Percentiles rank a stretch among this genome's conserved stretches.
Evolutionary conservation across 2,888 invertebrate genomes (phyloP).

Genomic region (Thera britannica): DNA sequence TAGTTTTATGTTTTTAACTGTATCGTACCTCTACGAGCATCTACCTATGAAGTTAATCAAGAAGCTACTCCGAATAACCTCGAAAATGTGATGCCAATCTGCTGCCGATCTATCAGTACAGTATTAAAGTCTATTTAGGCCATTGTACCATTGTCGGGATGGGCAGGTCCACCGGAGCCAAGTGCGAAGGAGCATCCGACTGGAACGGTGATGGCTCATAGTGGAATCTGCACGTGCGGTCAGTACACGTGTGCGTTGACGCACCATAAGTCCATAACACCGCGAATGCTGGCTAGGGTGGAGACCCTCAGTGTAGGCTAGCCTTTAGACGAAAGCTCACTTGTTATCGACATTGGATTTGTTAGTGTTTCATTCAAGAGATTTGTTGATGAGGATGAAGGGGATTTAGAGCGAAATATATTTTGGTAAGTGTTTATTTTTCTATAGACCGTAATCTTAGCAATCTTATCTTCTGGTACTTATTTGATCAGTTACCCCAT

Average conservation of each 20-base stretch:
- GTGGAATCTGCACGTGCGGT: conserved; percentile 72
- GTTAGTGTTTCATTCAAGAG: conserved; percentile 1
- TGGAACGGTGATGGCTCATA: conserved; percentile 75
- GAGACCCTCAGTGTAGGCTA: conserved; percentile 46
- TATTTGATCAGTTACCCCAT: no score
- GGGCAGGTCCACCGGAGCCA: conserved; percentile 73
- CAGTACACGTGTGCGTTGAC: conserved; percentile 69
- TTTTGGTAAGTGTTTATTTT: conserved; percentile 26
- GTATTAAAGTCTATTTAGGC: conserved; percentile 61
- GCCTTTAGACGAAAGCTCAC: conserved; percentile 45
- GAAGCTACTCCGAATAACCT: conserved; percentile 25
- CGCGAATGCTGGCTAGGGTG: conserved; percentile 47
- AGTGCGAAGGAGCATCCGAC: conserved; percentile 78
- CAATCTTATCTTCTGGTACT: no score
- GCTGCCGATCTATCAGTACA: conserved; percentile 32
- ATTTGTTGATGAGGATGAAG: conserved; percentile 12
- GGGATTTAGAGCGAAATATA: conserved; percentile 9
- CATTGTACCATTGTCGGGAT: conserved; percentile 68
- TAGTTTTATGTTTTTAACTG: background rate
- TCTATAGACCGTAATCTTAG: background rate
- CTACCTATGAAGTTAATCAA: conserved; percentile 4
- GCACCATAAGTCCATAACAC: conserved; percentile 62
- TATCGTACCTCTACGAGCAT: background rate
- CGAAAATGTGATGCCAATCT: conserved; percentile 22
- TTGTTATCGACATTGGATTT: conserved; percentile 26